Evolutionary conservation across 2,797 vertebrate genomes (phyloP), one percentile per base, ranked within the genome.

Genomic region (Pygocentrus nattereri): DNA sequence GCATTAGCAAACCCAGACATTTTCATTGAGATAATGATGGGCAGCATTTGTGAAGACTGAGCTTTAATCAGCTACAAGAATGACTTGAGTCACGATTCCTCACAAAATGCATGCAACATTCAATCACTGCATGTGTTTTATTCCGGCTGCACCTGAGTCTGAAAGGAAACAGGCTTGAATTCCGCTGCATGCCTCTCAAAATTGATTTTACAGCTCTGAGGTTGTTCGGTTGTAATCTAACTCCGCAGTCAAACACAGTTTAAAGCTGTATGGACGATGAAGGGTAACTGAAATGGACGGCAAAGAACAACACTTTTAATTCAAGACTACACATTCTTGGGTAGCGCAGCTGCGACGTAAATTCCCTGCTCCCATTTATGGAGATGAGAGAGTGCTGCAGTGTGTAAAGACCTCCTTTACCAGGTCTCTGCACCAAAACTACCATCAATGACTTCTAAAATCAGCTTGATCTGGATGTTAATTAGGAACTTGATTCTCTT

Each of bases 161-260:
- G 34, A 79, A 70, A 76, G 67, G 78, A 80, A 85, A 79, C 56
- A 64, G 30, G 47, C 15, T n/a, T 30, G 71, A 50, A 47, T 19
- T 16, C 47, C 61, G 64, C 30, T 1, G 16, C 61, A 64, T 21
- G 31, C 11, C 67, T 21, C 23, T 50, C 13, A 87, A 73, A 89
- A 85, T 85, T 85, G 87, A 88, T 89, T 83, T 78, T 86, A 80
- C 89, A 85, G 84, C 84, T 88, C 50, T 61, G 50, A 80, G 81
- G 87, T 78, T 89, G 86, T 84, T 82, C 84, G 64, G 64, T 82
- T 88, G 86, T 90, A 89, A 90, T 90, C 82, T 74, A 47, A 85
- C 84, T 83, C 72, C 76, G 25, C 85, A 90, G 90, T 92, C 90
- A 91, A 92, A 92, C 89, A 89, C 82, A 86, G 81, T 93, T 88